Evolutionary conservation across 2,888 invertebrate species (phyloP), one percentile per base, ranked within the genome.

Genomic region (Thera britannica): DNA sequence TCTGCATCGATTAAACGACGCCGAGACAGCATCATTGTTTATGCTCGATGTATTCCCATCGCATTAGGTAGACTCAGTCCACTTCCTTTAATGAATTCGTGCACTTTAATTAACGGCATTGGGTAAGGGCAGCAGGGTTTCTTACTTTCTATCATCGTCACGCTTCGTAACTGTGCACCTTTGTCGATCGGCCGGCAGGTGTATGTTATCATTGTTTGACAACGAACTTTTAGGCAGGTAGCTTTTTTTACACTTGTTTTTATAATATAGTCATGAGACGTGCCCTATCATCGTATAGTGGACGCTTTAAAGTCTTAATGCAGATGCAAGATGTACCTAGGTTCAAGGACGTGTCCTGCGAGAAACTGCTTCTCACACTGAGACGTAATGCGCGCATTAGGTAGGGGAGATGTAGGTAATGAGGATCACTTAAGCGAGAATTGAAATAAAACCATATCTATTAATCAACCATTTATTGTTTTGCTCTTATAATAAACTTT

Each of bases 111-210:
- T 79, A 81, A 80, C 80, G 79, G 79, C 78, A 79, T 78, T 79
- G 76, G 79, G 79, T 78, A 82, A 77, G 80, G 82, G 83, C 78
- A 81, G 68, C 75, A 80, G 77, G 77, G 75, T 74, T 79, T 76
- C 77, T 77, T 83, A 85, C 86, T 86, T 86, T 87, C 85, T 85
- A 83, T 71, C 79, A 84, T 87, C 84, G 85, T 87, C 84, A 88
- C 85, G 85, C 82, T 81, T 77, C 75, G 75, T 77, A 72, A 71
- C 65, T 9, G 9, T 46, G 44, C 2, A 9, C 68, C 78, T 76
- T 83, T 82, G 75, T 65, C 38, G 73, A 77, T 23, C 76, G 77
- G 74, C 72, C 75, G 79, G 73, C 86, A 86, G 84, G 84, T 87
- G 79, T 57, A 66, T 63, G 52, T 57, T 63, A 59, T 71, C 73